Base-by-base conservation (phyloP, 2,113 vertebrate species). In the Psilopsiagon aymara region DNA sequence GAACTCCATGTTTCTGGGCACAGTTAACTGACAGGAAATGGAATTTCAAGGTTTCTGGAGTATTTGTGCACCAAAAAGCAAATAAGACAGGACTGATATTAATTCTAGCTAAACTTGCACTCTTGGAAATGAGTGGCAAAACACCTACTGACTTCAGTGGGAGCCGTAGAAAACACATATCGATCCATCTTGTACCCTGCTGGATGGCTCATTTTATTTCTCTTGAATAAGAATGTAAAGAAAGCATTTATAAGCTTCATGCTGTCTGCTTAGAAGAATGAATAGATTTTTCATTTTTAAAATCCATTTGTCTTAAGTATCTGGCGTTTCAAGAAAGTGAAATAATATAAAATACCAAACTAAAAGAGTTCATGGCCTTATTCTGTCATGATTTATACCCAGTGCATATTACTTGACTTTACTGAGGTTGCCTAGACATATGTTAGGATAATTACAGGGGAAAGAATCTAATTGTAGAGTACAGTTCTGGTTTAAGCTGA, bases 251-350 rank as follows among this genome's bases (percentile, higher is more conserved):
- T 53, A 66, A 79, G 52, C 39, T 79, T 85, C 87, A 73, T 57
- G 18, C 62, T 46, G 43, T 84, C 77, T 91, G 69, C 41, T 86
- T 86, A 64, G 57, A 62, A 80, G 73, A 87, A 91, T 43, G 21
- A 86, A 88, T 78, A 83, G 77, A 73, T 94, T 82, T 96, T 92
- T 93, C 62, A 64, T 92, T 90, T 92, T 25, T 82, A 93, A 93
- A 94, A 81, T 73, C 82, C 64, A 76, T 95, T 93, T 86, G 27
- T 92, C 35, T 81, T 52, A 57, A 78, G 52, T 12, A 35, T 64
- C 47, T 62, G 62, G 66, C 76, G 14, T 86, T 88, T 86, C 60
- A 68, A 76, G 63, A 41, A 64, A 82, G 49, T 7, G 31, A 76
- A 94, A 84, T 52, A 62, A 39, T 55, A 63, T 43, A 25, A 93